Evolutionary conservation across 2,888 invertebrate species (phyloP).

Genomic region (Abscondita cerata): DNA sequence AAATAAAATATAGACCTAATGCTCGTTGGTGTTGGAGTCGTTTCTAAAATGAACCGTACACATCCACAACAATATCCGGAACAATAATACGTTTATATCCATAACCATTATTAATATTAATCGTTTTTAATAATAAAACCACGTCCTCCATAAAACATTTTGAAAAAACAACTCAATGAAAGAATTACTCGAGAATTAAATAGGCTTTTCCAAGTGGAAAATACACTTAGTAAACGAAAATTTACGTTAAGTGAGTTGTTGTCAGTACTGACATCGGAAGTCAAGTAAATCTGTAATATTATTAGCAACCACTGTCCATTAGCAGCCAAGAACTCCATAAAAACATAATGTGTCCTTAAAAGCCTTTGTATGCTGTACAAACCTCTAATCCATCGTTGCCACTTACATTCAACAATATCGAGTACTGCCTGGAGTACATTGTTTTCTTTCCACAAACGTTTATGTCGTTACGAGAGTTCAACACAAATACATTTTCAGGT

Average conservation of each 20-base stretch:
- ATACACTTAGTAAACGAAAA: constrained; percentile 34
- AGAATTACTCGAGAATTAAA: too few species aligned
- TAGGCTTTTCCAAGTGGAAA: constrained; percentile 1
- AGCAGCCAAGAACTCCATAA: constrained; percentile 44
- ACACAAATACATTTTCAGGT: background rate
- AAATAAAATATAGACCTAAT: constrained; percentile 36
- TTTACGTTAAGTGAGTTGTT: constrained; percentile 36
- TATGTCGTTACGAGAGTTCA: background rate
- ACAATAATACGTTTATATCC: constrained; percentile 24
- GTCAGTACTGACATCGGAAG: constrained; percentile 35
- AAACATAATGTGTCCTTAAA: constrained; percentile 44
- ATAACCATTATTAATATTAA: constrained; percentile 21
- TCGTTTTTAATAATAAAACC: background rate
- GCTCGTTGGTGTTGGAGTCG: constrained; percentile 23
- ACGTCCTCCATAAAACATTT: too few species aligned
- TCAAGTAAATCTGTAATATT: constrained; percentile 44
- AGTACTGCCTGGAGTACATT: constrained; percentile 13
- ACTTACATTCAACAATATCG: constrained; percentile 27
- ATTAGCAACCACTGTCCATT: constrained; percentile 46
- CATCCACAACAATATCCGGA: constrained; percentile 16
- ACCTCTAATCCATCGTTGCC: constrained; percentile 33
- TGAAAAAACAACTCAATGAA: too few species aligned
- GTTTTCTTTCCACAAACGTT: constrained; percentile 10
- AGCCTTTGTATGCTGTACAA: constrained; percentile 38
- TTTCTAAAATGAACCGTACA: constrained; percentile 27